Evolutionary conservation across 2,113 vertebrate genomes (phyloP).

Genomic region (Columba janthina): DNA sequence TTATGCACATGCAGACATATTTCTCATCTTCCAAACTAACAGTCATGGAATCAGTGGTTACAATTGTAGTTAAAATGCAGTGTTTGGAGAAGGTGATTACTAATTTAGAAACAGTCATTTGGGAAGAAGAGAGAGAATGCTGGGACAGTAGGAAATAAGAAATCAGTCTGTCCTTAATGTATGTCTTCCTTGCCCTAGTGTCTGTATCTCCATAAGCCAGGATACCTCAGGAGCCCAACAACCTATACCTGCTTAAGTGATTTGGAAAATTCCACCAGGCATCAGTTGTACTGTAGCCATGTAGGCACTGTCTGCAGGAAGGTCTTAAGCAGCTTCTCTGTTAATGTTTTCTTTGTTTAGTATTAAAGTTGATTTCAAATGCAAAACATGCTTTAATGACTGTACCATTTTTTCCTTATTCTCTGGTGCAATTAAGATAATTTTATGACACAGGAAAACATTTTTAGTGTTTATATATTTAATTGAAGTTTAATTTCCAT

Average conservation of each 20-base stretch:
- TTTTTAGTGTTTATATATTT: conserved; percentile 46
- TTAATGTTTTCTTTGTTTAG: neutral
- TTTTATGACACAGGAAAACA: conserved; percentile 22
- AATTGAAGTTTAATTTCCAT: conserved; percentile 46
- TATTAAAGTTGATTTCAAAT: neutral
- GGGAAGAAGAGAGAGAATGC: neutral
- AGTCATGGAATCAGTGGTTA: neutral
- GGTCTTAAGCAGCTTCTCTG: neutral
- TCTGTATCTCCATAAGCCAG: neutral
- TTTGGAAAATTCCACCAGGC: neutral
- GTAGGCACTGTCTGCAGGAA: neutral
- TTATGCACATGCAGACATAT: neutral
- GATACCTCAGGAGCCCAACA: neutral
- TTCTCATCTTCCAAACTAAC: neutral
- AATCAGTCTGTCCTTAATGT: neutral
- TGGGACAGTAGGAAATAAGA: neutral
- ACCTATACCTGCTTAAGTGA: neutral
- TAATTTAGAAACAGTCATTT: neutral
- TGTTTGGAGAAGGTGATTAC: neutral
- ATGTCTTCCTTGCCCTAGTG: neutral
- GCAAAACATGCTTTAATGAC: conserved; percentile 2
- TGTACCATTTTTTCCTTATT: neutral
- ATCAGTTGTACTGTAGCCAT: neutral
- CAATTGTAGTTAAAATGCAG: neutral
- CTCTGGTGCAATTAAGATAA: conserved; percentile 43